Base-by-base conservation (phyloP, 2,888 invertebrate species). In the Thyatira batis region DNA sequence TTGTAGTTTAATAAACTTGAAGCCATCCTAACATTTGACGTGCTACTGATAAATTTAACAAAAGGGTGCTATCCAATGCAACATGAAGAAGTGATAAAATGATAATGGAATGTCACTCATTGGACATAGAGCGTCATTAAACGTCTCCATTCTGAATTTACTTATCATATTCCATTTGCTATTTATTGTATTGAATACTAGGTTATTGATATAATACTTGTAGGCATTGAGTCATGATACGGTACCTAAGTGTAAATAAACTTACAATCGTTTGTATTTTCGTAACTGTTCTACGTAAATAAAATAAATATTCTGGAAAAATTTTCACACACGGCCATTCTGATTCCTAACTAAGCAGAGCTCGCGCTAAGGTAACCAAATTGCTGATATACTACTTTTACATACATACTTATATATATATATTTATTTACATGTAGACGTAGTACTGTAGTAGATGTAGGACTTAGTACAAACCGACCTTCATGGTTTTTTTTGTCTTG, bases 1-100 rank as follows among this genome's bases (percentile, higher is more conserved):
- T 25, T 45, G n/a, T 23, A 23, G 23, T 45, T 45, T 45, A 21
- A n/a, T 45, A 21, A n/a, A 23, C 45, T 46, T 25, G 5, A 13
- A 25, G 9, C 8, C 13, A 25, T 46, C 13, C 21, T 25, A 13
- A 13, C 27, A 27, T 20, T 45, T 45, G 45, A 10, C 25, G 45
- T 20, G 0, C 2, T 3, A 17, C 23, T 45, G 45, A 45, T 45
- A 23, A 46, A 39, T 10, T 46, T 21, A 8, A 39, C 39, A 39
- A 39, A 8, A 13, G 39, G 13, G n/a, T 25, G 59, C 57, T 56
- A 51, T 43, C 44, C 60, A 64, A 56, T 62, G 50, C 55, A 53
- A 57, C 61, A 71, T 71, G 75, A 69, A 73, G 65, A 63, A 63
- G 55, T 61, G 63, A 67, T 71, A 67, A 63, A 64, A 63, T 54